Evolutionary conservation across 2,888 invertebrate genomes (phyloP), one percentile per base, ranked within the genome.

Genomic region (Erpobdella octoculata): DNA sequence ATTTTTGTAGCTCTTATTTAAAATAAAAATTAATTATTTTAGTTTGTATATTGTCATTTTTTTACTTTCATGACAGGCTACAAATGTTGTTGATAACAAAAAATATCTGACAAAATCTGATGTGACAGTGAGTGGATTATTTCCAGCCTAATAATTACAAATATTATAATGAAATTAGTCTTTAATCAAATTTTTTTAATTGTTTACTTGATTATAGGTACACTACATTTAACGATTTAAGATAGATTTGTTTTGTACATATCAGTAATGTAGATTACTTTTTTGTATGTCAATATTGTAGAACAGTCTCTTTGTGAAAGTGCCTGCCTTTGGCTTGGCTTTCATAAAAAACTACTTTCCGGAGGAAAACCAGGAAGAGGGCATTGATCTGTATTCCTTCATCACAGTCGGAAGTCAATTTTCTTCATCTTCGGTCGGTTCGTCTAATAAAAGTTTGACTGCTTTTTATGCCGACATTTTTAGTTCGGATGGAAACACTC

Each of bases 41-140:
- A n/a, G n/a, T n/a, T n/a, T n/a, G n/a, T n/a, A n/a, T n/a, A n/a
- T n/a, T 1, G 1, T 53, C 28, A 18, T 25, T 18, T 53, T 53
- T 53, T 53, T 53, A 12, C n/a, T n/a, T n/a, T n/a, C n/a, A n/a
- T n/a, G n/a, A n/a, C 46, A 62, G 62, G 62, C 62, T 35, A 62
- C 62, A 8, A 33, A 31, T 33, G 33, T 35, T 18, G 35, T 62
- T 62, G 35, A 21, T 9, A 35, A 62, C n/a, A 62, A 62, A 35
- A 33, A 33, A 18, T 31, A 62, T n/a, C 12, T 62, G 35, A 62
- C 62, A 1, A 35, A 62, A 62, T n/a, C 28, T 6, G 31, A 62
- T 31, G 3, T 62, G 5, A 33, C 62, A 5, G 62, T 62, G 25
- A 62, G 62, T 62, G 21, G 6, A 6, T 9, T 2, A 6, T 48